Evolutionary conservation across 2,113 vertebrate species (phyloP), one percentile per base, ranked within the genome.

Genomic region (Mormyrus iriodes): DNA sequence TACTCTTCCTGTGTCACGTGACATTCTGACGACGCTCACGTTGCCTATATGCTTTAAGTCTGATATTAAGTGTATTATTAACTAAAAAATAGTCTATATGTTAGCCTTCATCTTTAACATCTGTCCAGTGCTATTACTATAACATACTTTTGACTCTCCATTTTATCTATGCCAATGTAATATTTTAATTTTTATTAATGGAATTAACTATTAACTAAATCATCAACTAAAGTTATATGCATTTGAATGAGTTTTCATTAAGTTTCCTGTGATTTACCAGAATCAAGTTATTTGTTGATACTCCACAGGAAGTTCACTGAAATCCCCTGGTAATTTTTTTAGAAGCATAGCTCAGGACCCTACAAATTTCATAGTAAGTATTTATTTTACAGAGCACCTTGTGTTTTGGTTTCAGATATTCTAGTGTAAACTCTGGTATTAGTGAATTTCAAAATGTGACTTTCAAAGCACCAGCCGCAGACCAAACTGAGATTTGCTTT

Each of bases 1-100:
- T 94, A 91, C n/a, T 31, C 89, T 89, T 93, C 88, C 90, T 61
- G 86, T 94, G 91, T 91, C 90, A 91, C 21, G 49, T 87, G n/a
- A 13, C 89, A 79, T 58, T 53, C 39, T 51, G 12, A 61, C 90
- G 49, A 89, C 88, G 52, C 15, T 0, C 89, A 4, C 58, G 15
- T 44, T 84, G 58, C 58, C 2, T 86, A 21, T 46, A 44, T 21
- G 5, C 21, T 44, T 83, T 5, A 39, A 42, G 79, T 83, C 39
- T 46, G 42, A 83, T 83, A 24, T 46, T 12, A 24, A 3, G 39
- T 46, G 87, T 88, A 48, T 88, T 55, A 52, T 86, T 69, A 69
- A 31, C n/a, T 69, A n/a, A 31, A 31, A 31, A 31, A 69, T 69
- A 69, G 61, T 69, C 27, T n/a, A 69, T 31, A 12, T 31, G 12